Base-by-base conservation (phyloP, 37 sponge, comb jelly and placozoan species). In the Eunapius fragilis region DNA sequence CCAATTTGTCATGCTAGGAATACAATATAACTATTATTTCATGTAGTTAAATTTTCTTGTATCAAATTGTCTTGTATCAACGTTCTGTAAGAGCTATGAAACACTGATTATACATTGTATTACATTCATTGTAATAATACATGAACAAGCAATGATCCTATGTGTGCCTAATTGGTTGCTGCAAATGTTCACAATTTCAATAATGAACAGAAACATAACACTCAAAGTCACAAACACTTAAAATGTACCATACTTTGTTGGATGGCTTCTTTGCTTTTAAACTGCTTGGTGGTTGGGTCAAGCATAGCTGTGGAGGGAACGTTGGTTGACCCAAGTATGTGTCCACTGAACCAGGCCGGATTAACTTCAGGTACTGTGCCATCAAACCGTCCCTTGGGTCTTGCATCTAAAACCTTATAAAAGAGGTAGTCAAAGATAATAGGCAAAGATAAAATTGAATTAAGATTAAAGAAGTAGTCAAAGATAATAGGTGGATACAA, bases 341-440 rank as follows among this genome's bases (percentile, higher is more conserved):
- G 94, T 2, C 94, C 94, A 81, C 91, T 90, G 37, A 68, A 85
- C 22, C 90, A 36, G 14, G 41, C 71, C n/a, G 88, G 85, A 73
- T 87, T 83, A 13, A 91, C 91, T 75, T 94, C 94, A 27, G 94
- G 94, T 9, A 77, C 85, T 27, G 87, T 90, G 27, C 94, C 94
- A 75, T 87, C 69, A 76, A 88, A 94, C 19, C 94, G 83, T 3
- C 94, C 94, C 26, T 71, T 67, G 19, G 91, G 74, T 28, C 94
- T 80, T 22, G 70, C 80, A 77, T 93, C 93, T 4, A 86, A 41
- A 22, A 93, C 90, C 93, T 93, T 49, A n/a, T 69, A n/a, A 74
- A 3, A 25, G 13, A 2, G 13, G 69, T 67, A 80, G n/a, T 30
- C 0, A 7, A 68, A 77, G 78, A 2, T 1, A 37, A 25, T 0